Percentiles rank a stretch among this genome's conserved stretches.
Conservation (phyloP, 1,140 invertebrate species). For the Drosophila bifasciata region DNA sequence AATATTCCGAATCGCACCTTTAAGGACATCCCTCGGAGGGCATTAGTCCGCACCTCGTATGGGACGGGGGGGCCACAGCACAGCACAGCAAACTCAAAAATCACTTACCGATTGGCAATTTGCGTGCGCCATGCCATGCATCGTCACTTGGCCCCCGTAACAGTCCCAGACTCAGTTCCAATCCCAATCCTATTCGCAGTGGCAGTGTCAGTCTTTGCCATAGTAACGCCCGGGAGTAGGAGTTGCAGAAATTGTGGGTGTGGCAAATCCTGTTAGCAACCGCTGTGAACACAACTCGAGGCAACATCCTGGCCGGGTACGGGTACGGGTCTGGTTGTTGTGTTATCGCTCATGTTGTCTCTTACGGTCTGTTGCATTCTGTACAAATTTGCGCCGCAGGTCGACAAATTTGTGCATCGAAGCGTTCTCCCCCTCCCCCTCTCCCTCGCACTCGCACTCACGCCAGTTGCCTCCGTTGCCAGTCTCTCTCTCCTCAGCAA, state of each 20-base stretch:
- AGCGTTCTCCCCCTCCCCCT: conserved; percentile 18
- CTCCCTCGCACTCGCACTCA: background rate
- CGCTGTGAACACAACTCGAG: conserved; percentile 64
- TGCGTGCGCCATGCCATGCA: conserved; percentile 42
- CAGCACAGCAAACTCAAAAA: conserved; percentile 35
- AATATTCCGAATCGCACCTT: background rate
- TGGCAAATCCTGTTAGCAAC: conserved; percentile 72
- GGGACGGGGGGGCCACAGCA: too few species aligned
- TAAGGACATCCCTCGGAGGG: background rate
- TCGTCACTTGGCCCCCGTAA: conserved; percentile 60
- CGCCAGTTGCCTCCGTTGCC: background rate
- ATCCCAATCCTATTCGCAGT: background rate
- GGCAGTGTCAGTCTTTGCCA: conserved; percentile 32
- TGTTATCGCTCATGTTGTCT: conserved; percentile 83
- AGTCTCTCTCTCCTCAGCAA: too few species aligned
- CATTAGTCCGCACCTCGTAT: too few species aligned
- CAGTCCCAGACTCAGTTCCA: conserved; percentile 3
- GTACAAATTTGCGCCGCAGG: conserved; percentile 65
- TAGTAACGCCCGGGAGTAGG: conserved; percentile 26
- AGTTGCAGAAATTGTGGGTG: conserved; percentile 6
- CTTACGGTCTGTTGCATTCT: conserved; percentile 82
- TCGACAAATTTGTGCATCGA: conserved; percentile 61
- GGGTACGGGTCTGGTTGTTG: conserved; percentile 56
- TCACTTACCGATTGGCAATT: conserved; percentile 72
- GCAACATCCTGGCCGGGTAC: conserved; percentile 40